These are phyloP conservation scores for Rattus rattus DNA, from an alignment of 2,113 vertebrate genomes.

Conservation along the genomic window DNA sequence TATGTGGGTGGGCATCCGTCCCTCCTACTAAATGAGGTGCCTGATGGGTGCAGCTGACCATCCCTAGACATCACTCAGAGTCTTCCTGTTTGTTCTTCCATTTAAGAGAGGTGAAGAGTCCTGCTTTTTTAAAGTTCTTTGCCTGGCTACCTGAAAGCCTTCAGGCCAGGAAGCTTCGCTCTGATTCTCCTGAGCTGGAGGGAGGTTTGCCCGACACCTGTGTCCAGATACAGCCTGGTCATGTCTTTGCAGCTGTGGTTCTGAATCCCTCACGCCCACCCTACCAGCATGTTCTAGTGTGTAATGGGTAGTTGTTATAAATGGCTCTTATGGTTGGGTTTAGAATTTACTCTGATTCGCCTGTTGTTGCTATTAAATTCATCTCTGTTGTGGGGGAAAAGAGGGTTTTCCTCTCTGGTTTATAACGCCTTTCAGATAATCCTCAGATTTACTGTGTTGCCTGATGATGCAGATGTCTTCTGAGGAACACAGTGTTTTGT, in stretches of 20 bases:
- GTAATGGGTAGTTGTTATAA: background rate
- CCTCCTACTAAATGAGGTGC: background rate
- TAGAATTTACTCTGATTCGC: background rate
- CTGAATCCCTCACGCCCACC: background rate
- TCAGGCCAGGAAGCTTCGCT: background rate
- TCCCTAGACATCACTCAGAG: no score
- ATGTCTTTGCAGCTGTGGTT: background rate
- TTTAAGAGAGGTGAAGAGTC: no score
- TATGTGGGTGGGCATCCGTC: background rate
- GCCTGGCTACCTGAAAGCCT: background rate
- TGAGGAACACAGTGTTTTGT: background rate
- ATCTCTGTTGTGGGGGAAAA: background rate
- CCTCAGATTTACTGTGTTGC: background rate
- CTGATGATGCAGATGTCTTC: background rate
- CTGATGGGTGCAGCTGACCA: no score
- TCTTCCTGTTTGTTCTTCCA: no score
- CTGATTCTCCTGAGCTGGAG: background rate
- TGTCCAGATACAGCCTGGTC: background rate
- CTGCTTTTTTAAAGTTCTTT: background rate
- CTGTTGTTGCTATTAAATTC: background rate
- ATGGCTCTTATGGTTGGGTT: background rate
- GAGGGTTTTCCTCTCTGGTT: background rate
- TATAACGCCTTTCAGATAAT: background rate
- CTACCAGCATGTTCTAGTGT: background rate
- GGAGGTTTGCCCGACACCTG: accelerated